Evolutionary conservation across 2,113 vertebrate genomes (phyloP).

Genomic region (Sakesphorus luctuosus): DNA sequence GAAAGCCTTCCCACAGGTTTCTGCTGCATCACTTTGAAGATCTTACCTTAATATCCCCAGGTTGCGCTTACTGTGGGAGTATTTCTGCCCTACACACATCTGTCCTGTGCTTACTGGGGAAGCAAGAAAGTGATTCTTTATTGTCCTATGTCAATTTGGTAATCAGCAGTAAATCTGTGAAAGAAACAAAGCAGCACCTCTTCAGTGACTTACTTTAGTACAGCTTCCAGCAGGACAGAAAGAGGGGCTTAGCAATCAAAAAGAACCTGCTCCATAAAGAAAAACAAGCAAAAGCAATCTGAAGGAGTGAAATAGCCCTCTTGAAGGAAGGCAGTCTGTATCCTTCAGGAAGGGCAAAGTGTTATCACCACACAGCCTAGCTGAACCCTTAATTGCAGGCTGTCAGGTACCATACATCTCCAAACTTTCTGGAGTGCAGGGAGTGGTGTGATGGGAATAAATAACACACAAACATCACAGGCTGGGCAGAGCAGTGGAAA

Average conservation of each 20-base stretch:
- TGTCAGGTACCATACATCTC: background rate
- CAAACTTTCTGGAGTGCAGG: background rate
- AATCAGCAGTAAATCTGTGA: background rate
- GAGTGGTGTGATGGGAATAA: background rate
- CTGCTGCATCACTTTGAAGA: accelerated
- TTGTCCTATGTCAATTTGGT: background rate
- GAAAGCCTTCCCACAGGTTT: background rate
- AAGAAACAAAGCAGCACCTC: background rate
- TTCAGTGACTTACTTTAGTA: background rate
- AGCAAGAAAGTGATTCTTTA: background rate
- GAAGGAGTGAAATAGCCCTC: background rate
- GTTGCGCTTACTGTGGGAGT: background rate
- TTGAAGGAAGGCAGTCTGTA: background rate
- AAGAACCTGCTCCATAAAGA: background rate
- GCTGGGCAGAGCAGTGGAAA: background rate
- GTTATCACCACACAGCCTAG: background rate
- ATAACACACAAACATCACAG: background rate
- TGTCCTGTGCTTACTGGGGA: background rate
- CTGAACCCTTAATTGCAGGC: background rate
- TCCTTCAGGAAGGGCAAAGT: background rate
- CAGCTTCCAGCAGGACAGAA: background rate
- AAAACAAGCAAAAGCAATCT: background rate
- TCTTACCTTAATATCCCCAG: background rate
- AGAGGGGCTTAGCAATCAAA: background rate
- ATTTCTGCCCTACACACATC: background rate